These are phyloP conservation scores for Phrynocephalus forsythii DNA, from an alignment of 2,797 vertebrate genomes.

Conservation along the genomic window DNA sequence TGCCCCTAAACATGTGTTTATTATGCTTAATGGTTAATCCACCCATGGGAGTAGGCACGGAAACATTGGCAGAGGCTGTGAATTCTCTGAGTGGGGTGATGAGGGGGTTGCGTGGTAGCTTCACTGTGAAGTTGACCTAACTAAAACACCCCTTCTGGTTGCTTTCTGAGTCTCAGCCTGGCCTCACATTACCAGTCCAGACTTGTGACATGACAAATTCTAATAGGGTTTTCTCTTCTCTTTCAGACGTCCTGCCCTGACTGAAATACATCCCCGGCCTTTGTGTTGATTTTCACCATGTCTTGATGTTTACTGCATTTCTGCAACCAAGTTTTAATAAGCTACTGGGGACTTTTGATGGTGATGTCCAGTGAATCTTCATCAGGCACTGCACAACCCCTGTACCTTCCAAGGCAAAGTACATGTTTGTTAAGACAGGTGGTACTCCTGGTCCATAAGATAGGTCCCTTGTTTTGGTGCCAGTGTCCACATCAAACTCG, in stretches of 20 bases:
- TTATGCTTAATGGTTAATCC: too few species aligned
- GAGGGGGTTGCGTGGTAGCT: neutral
- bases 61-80: neutral
- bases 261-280: neutral
- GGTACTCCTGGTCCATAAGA: neutral
- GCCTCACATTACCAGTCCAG: conserved; percentile 20
- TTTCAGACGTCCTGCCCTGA: neutral
- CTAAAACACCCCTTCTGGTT: neutral
- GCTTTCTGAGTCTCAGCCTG: conserved; percentile 7
- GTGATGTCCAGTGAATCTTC: too few species aligned
- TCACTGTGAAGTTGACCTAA: neutral
- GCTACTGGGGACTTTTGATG: neutral
- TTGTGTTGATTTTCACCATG: neutral
- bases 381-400: neutral
- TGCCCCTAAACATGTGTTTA: too few species aligned
- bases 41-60: neutral
- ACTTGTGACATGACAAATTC: conserved; percentile 19
- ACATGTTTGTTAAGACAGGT: neutral
- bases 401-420: neutral
- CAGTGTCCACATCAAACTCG: too few species aligned
- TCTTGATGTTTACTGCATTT: neutral
- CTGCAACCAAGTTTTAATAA: neutral
- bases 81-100: neutral
- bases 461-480: neutral
- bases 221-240: conserved; percentile 2